Base-by-base conservation (phyloP, 2,113 vertebrate genomes). In the Telmatochromis brichardi region DNA sequence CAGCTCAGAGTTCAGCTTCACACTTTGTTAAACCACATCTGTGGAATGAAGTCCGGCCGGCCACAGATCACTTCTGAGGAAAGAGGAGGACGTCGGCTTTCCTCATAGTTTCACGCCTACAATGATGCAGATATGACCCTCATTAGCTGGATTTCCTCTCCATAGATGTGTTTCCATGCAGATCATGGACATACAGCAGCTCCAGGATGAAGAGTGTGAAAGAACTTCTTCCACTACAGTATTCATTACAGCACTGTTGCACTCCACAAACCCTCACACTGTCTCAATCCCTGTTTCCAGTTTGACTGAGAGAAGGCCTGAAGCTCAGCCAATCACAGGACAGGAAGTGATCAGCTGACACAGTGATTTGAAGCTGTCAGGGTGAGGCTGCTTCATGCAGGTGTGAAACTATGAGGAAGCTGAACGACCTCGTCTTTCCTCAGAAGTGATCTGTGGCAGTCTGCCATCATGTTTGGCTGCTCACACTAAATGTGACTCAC, bases 401-500 rank as follows among this genome's bases (percentile, higher is more conserved):
- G 50, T 51, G 19, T 51, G 50, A 51, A 51, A 51, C 50, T n/a
- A 51, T 51, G 19, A 51, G 50, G 19, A 51, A 51, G 28, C 28
- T 28, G 28, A 28, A 28, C 28, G 28, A n/a, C 28, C 28, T 28
- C 28, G 5, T 28, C 28, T 28, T 28, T 28, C n/a, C n/a, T 54
- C n/a, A 54, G 10, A 0, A 7, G n/a, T 54, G n/a, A 55, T 12
- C 21, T 55, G n/a, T 55, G 53, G 53, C 53, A 55, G 53, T 55
- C 53, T 55, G 53, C 10, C 53, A 54, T 54, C n/a, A 54, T 21
- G 53, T 12, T 54, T 21, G n/a, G 51, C 51, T 21, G 51, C n/a
- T 0, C 51, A 54, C 51, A 54, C 2, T 21, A 0, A 6, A 21
- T 54, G 5, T 54, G 5, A n/a, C 19, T 53, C 5, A 11, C 1